Evolutionary conservation across 92 coral and sea anemone genomes (phyloP).

Genomic region (Parazoanthus swiftii): DNA sequence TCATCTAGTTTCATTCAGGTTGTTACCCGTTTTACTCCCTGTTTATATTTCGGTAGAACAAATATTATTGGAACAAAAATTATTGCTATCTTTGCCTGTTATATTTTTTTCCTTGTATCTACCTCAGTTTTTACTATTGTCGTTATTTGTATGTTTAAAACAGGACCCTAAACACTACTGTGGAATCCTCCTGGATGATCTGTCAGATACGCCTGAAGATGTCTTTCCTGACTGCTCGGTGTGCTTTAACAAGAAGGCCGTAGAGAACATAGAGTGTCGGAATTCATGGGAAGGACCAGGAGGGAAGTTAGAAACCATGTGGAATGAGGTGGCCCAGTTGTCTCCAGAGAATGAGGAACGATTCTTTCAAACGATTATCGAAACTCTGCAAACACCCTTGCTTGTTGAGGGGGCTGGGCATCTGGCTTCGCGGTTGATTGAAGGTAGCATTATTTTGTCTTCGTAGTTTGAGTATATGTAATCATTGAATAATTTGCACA

Average conservation of each 20-base stretch:
- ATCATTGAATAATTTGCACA: too few species aligned
- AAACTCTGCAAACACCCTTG: background rate
- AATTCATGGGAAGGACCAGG: background rate
- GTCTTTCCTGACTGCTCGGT: background rate
- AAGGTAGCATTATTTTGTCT: background rate
- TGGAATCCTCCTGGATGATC: conserved; percentile 5
- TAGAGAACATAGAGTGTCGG: background rate
- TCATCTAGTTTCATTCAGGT: too few species aligned
- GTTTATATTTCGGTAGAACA: too few species aligned
- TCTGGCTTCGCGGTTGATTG: background rate
- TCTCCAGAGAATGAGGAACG: background rate
- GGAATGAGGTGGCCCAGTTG: background rate
- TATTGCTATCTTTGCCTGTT: too few species aligned
- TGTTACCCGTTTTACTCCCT: too few species aligned
- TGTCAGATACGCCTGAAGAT: conserved; percentile 29
- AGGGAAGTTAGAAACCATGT: conserved; percentile 9
- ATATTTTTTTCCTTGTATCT: too few species aligned
- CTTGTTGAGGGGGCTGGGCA: background rate
- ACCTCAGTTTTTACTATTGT: too few species aligned
- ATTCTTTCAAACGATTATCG: background rate
- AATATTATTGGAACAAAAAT: too few species aligned
- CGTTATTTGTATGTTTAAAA: too few species aligned
- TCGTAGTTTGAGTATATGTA: too few species aligned
- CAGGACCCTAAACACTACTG: conserved; percentile 9
- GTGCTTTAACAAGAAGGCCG: background rate